Base-by-base conservation (phyloP, 2,113 vertebrate genomes). In the Albula glossodonta region DNA sequence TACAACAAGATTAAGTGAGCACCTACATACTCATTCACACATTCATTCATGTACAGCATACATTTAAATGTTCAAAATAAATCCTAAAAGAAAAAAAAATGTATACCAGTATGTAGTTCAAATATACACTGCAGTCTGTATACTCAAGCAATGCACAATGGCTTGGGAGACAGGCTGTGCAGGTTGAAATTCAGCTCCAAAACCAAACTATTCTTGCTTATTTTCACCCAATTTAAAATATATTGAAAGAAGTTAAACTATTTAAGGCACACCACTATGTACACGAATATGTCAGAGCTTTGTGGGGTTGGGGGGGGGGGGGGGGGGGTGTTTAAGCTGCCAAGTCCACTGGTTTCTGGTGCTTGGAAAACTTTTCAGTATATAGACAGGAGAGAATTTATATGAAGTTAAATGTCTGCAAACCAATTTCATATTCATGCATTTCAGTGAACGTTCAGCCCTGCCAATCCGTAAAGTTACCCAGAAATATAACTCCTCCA, bases 51-150 rank as follows among this genome's bases (percentile, higher is more conserved):
- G 83, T 56, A 85, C 78, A 87, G 78, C 84, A 80, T 89, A 89
- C 86, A 83, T 56, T 50, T 87, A 77, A 51, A 85, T 90, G 82
- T 92, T 91, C 78, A 92, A 93, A 93, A 92, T 87, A 66, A 51
- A 84, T 57, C 31, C 70, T 87, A 84, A 83, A 86, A 89, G 81
- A 89, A 92, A 88, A 92, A 90, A 92, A 91, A 92, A 88, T 92
- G 87, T 90, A 89, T 88, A 91, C 84, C 80, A 50, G 86, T 80
- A 86, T 88, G 84, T 25, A 5, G 74, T 50, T 56, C 63, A 80
- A 80, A 53, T 53, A 82, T 51, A 41, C 31, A 79, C 49, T n/a
- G 1, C 63, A 70, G 63, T 70, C 63, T 6, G 22, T 7, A 70
- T 70, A n/a, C 63, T 41, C 31, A 0, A 8, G 63, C 63, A n/a